Percentiles rank a stretch among this genome's conserved stretches.
Evolutionary conservation across 1,140 invertebrate species (phyloP).

Genomic region (Carposina sasakii): DNA sequence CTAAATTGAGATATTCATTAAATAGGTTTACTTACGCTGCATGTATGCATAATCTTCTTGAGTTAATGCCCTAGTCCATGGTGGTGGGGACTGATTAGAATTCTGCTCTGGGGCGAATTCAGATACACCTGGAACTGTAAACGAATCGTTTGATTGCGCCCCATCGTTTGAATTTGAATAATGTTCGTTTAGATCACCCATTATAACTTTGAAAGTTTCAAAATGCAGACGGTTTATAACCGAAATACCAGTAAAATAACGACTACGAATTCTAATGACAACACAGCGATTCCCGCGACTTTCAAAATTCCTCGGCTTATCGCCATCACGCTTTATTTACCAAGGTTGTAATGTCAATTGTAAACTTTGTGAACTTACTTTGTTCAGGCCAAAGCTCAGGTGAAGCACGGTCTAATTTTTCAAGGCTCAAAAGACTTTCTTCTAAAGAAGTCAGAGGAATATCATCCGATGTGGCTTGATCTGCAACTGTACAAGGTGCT

Average conservation of each 20-base stretch:
- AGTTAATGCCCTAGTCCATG: conserved; percentile 74
- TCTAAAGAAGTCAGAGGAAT: conserved; percentile 74
- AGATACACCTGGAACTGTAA: conserved; percentile 82
- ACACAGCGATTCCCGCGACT: conserved; percentile 53
- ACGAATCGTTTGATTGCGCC: conserved; percentile 50
- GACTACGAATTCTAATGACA: conserved; percentile 50
- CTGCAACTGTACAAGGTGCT: conserved; percentile 43
- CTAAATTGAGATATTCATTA: background rate
- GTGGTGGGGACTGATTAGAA: conserved; percentile 63
- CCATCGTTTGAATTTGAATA: conserved; percentile 32
- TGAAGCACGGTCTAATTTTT: conserved; percentile 91
- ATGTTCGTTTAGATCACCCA: conserved; percentile 47
- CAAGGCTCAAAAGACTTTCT: conserved; percentile 84
- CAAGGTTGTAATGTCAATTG: background rate
- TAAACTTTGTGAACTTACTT: conserved; percentile 77
- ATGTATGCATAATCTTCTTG: conserved; percentile 81
- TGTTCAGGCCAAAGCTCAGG: conserved; percentile 96
- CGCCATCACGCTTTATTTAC: background rate
- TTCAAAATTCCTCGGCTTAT: conserved; percentile 45
- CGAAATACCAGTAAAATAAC: conserved; percentile 37
- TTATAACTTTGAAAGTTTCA: conserved; percentile 53
- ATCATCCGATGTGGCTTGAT: conserved; percentile 61
- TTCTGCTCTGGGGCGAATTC: conserved; percentile 77
- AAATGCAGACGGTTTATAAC: conserved; percentile 53
- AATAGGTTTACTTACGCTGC: conserved; percentile 76